phyloP scores from a whole-genome alignment of 1,140 invertebrate genomes.

The Calliphora vicina region DNA sequence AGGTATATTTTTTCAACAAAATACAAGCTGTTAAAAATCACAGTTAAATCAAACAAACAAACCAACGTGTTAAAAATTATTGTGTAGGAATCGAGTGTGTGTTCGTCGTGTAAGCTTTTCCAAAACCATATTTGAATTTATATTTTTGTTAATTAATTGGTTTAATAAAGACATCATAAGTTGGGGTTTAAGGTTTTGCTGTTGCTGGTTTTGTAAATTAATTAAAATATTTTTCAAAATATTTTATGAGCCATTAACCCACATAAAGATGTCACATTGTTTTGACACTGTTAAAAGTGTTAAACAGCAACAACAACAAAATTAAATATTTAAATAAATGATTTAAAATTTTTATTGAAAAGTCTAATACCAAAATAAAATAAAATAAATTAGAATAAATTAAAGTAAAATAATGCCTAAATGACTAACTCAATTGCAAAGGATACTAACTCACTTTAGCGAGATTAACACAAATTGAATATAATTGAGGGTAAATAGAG shows the following conservation, averaged over 20 bases:
- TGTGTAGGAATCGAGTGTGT: neutral
- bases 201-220: constrained; percentile 1
- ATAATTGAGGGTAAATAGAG: too few relatives aligned
- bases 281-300: constrained; percentile 1
- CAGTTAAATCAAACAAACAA: neutral
- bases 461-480: too few relatives aligned
- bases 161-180: constrained; percentile 32
- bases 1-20: neutral
- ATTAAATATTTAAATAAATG: too few relatives aligned
- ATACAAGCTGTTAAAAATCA: constrained; percentile 35
- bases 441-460: too few relatives aligned
- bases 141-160: constrained; percentile 31
- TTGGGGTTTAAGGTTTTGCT: neutral
- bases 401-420: too few relatives aligned
- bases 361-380: too few relatives aligned
- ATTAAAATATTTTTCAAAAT: constrained; percentile 14
- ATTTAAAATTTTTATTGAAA: too few relatives aligned
- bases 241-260: constrained; percentile 32
- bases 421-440: too few relatives aligned
- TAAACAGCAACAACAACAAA: neutral
- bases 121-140: neutral
- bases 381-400: too few relatives aligned
- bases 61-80: neutral
- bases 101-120: neutral
- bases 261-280: constrained; percentile 29